Percentiles rank a stretch among this genome's conserved stretches.
phyloP scores from a whole-genome alignment of 2,113 vertebrate genomes.

The Neotragus pygmaeus region DNA sequence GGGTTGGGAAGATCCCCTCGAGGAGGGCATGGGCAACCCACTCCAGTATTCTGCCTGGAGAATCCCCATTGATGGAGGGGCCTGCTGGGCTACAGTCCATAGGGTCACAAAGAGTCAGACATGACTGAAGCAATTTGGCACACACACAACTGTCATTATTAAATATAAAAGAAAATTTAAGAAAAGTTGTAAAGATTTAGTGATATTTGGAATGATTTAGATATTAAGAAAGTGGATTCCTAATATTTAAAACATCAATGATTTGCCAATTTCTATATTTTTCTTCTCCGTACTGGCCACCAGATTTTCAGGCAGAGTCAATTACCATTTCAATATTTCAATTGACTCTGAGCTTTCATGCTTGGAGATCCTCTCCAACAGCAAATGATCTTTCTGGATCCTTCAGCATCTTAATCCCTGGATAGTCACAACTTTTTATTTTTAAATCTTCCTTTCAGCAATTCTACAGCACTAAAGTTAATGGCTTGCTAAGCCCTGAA shows the following conservation, averaged over 20 bases:
- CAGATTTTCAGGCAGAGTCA: background rate
- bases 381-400: background rate
- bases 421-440: constrained; percentile 12
- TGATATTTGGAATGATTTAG: background rate
- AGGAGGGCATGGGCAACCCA: background rate
- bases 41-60: background rate
- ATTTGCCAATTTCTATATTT: background rate
- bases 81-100: background rate
- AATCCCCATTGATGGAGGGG: background rate
- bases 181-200: background rate
- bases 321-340: background rate
- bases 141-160: background rate
- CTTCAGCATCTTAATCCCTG: background rate
- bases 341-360: background rate
- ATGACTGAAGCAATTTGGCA: background rate
- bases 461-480: constrained; percentile 41
- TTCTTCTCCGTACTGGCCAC: background rate
- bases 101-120: background rate
- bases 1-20: background rate
- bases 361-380: background rate
- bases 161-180: background rate
- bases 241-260: background rate
- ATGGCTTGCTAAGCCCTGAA: constrained; percentile 46
- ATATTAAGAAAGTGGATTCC: background rate
- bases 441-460: constrained; percentile 51